Conservation (phyloP, 2,113 vertebrate genomes). For the Dromaius novaehollandiae region DNA sequence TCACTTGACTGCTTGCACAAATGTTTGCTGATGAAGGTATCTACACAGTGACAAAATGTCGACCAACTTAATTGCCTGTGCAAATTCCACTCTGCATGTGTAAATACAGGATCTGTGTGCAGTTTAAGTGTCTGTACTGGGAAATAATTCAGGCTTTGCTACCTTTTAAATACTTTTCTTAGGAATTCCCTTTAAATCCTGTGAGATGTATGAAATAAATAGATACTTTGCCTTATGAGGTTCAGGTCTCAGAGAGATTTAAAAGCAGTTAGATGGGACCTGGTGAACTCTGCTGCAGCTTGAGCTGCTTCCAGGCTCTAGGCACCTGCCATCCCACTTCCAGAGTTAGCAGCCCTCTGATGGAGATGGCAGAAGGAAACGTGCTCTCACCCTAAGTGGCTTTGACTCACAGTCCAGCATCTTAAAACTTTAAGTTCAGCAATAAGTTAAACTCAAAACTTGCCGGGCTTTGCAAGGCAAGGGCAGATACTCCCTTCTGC, state of each 20-base stretch:
- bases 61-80: slow-evolving; percentile 67
- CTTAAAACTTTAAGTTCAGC: not conserved
- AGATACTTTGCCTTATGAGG: not conserved
- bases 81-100: slow-evolving; percentile 59
- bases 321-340: not conserved
- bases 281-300: not conserved
- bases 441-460: not conserved
- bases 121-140: not conserved
- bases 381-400: not conserved
- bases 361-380: not conserved
- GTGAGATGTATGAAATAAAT: not conserved
- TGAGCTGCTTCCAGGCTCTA: not conserved
- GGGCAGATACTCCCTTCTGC: not conserved
- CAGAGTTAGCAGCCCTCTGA: not conserved
- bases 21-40: slow-evolving; percentile 54
- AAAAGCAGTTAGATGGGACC: not conserved
- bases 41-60: slow-evolving; percentile 40
- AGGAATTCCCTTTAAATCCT: not conserved
- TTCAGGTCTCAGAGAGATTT: not conserved
- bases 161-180: not conserved
- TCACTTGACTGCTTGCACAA: slow-evolving; percentile 48
- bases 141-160: slow-evolving; percentile 7
- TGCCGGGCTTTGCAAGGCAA: not conserved
- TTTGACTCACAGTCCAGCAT: not conserved
- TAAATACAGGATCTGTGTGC: slow-evolving; percentile 30